phyloP scores from a whole-genome alignment of 2,113 vertebrate genomes.

The Megaceryle torquata region DNA sequence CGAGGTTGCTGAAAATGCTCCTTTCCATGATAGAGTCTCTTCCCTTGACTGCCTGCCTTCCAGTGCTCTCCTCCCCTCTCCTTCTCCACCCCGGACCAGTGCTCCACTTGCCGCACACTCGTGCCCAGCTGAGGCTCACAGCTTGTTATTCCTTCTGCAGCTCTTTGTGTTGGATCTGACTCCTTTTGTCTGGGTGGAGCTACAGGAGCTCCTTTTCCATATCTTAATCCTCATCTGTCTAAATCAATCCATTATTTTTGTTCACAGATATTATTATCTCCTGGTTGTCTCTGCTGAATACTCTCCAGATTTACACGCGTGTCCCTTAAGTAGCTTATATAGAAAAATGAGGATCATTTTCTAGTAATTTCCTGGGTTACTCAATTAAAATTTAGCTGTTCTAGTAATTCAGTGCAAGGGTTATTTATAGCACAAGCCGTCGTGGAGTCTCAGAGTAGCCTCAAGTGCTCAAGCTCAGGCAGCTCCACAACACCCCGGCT shows the following conservation, averaged over 20 bases:
- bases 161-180: not conserved
- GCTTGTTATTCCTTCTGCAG: not conserved
- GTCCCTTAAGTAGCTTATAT: not conserved
- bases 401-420: not conserved
- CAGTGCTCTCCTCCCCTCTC: not conserved
- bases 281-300: not conserved
- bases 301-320: not conserved
- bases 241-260: not conserved
- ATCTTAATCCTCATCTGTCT: not conserved
- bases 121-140: not conserved
- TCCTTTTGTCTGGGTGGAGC: not conserved
- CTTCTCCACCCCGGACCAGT: fast-evolving
- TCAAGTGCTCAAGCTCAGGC: not conserved
- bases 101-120: fast-evolving
- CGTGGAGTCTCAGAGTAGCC: not conserved
- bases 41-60: not conserved
- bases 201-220: not conserved
- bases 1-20: not conserved
- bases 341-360: not conserved
- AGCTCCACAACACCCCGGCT: not conserved
- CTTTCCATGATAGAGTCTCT: not conserved
- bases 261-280: not conserved
- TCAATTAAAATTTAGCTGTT: not conserved
- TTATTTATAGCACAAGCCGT: not conserved
- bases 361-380: slow-evolving; percentile 9